Evolutionary conservation across 1,140 invertebrate genomes (phyloP).

Genomic region (Heliconius himera): DNA sequence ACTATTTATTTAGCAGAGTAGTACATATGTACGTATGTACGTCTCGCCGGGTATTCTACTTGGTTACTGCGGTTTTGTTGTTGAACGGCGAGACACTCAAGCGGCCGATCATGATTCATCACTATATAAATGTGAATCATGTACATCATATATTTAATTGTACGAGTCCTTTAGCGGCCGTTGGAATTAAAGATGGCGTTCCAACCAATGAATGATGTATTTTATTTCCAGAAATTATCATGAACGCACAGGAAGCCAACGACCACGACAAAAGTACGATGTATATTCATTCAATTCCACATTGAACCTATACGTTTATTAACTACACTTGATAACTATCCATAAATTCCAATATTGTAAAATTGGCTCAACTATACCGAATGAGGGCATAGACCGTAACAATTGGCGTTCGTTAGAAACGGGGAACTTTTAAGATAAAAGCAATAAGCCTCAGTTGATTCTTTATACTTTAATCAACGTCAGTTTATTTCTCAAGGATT

Average conservation of each 20-base stretch:
- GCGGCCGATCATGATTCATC: slow-evolving; percentile 70
- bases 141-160: slow-evolving; percentile 55
- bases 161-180: slow-evolving; percentile 46
- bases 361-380: slow-evolving; percentile 18
- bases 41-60: slow-evolving; percentile 48
- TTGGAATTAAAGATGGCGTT: slow-evolving; percentile 56
- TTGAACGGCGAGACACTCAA: slow-evolving; percentile 65
- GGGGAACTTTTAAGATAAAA: slow-evolving; percentile 6
- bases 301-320: slow-evolving; percentile 23
- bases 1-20: slow-evolving; percentile 69
- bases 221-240: slow-evolving; percentile 63
- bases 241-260: slow-evolving; percentile 49
- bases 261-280: slow-evolving; percentile 41
- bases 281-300: slow-evolving; percentile 9
- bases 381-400: slow-evolving; percentile 15
- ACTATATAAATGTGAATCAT: slow-evolving; percentile 73
- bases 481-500: slow-evolving; percentile 11
- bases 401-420: slow-evolving; percentile 23
- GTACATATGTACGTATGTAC: slow-evolving; percentile 38
- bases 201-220: slow-evolving; percentile 58
- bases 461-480: slow-evolving; percentile 8
- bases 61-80: slow-evolving; percentile 59
- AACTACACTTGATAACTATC: slow-evolving; percentile 19
- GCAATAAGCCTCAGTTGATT: slow-evolving; percentile 1
- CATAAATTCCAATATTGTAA: slow-evolving; percentile 17